A percentile compares a stretch with the other conserved stretches of the same genome.
These are phyloP conservation scores for Apeira syringaria DNA, from an alignment of 2,888 invertebrate genomes.

Conservation along the genomic window DNA sequence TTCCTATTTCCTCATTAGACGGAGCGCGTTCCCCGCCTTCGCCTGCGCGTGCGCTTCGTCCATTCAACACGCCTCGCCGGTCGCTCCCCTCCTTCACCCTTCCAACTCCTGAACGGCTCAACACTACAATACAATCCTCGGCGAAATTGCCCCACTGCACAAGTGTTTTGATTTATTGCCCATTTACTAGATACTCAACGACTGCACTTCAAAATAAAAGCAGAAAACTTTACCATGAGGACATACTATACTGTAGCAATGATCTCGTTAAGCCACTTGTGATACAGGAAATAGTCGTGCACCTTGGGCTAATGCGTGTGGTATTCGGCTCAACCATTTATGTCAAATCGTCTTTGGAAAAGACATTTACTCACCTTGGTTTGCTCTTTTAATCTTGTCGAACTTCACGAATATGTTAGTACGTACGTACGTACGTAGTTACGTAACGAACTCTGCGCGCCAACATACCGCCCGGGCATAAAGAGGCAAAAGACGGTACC, in stretches of 20 bases:
- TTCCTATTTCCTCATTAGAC: slow-evolving; percentile 82
- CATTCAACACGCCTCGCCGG: slow-evolving; percentile 58
- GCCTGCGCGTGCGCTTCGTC: slow-evolving; percentile 26
- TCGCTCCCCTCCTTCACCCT: slow-evolving; percentile 37
- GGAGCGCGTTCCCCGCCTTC: slow-evolving; percentile 53
- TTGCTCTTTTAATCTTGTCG: too few relatives aligned
- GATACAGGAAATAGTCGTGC: slow-evolving; percentile 12
- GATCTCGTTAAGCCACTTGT: slow-evolving; percentile 39
- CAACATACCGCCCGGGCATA: too few relatives aligned
- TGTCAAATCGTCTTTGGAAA: background rate
- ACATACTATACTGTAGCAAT: slow-evolving; percentile 36
- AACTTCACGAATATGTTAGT: too few relatives aligned
- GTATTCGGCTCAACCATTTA: background rate
- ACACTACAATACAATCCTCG: slow-evolving; percentile 46
- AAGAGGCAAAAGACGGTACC: too few relatives aligned
- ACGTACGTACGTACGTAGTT: too few relatives aligned
- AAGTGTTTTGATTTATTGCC: slow-evolving; percentile 78
- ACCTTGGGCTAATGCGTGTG: slow-evolving; percentile 2
- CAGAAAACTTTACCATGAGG: slow-evolving; percentile 42
- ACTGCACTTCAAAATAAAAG: slow-evolving; percentile 49
- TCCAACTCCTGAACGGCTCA: slow-evolving; percentile 44
- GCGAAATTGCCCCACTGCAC: slow-evolving; percentile 67
- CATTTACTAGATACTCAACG: slow-evolving; percentile 70
- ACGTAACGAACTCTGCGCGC: too few relatives aligned
- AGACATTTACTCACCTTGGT: too few relatives aligned